These are phyloP conservation scores for Sitta europaea DNA, from an alignment of 2,113 vertebrate genomes.

Conservation along the genomic window DNA sequence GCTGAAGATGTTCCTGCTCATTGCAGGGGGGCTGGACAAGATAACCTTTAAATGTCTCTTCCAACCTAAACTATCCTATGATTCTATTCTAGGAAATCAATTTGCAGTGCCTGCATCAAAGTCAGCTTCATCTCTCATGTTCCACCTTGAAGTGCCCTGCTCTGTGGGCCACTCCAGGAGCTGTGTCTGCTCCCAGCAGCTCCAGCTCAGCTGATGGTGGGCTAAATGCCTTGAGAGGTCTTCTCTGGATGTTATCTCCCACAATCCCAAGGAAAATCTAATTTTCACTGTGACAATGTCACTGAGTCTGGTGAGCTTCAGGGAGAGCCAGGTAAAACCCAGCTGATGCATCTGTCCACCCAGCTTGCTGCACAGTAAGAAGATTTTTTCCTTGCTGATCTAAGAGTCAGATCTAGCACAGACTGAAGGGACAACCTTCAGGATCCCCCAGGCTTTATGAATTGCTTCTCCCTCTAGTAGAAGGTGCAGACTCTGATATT, in stretches of 20 bases:
- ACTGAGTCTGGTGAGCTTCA: not conserved
- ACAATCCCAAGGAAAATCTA: not conserved
- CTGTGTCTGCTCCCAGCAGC: not conserved
- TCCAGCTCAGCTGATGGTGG: not conserved
- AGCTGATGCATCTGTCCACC: not conserved
- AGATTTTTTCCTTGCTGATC: not conserved
- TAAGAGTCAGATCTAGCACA: not conserved
- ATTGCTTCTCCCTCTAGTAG: not conserved
- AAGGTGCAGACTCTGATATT: not conserved
- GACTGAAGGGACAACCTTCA: not conserved
- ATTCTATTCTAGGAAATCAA: not conserved
- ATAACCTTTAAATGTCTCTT: not conserved
- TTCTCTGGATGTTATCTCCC: not conserved
- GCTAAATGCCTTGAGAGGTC: not conserved
- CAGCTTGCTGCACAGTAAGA: not conserved
- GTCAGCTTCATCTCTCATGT: not conserved
- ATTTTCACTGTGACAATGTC: not conserved
- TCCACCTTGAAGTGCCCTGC: not conserved
- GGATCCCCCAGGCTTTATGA: not conserved
- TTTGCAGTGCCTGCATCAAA: not conserved
- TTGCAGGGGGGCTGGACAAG: not conserved
- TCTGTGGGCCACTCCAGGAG: rapidly evolving
- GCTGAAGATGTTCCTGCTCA: not conserved
- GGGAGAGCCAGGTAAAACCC: not conserved
- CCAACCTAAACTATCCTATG: not conserved